A percentile compares a stretch with the other conserved stretches of the same genome.
phyloP scores from a whole-genome alignment of 1,140 invertebrate genomes.

The Drosophila simulans region DNA sequence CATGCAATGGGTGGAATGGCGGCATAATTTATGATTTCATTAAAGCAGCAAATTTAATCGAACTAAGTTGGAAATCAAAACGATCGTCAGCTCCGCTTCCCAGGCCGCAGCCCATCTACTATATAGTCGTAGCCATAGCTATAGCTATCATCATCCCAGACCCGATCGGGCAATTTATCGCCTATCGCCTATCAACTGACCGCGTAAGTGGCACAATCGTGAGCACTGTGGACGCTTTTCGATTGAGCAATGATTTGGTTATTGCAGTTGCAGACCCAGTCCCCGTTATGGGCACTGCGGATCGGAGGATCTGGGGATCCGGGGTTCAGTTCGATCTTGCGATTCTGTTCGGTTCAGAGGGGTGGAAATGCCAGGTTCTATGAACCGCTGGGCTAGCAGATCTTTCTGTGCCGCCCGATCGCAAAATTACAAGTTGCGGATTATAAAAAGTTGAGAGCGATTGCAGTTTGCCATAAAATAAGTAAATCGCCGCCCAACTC shows the following conservation, averaged over 20 bases:
- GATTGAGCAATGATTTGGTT: conserved; percentile 76
- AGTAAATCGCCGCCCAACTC: conserved; percentile 77
- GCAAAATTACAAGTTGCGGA: conserved; percentile 54
- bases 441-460: conserved; percentile 51
- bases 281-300: conserved; percentile 10
- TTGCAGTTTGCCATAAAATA: conserved; percentile 69
- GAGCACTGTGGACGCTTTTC: conserved; percentile 70
- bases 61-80: conserved; percentile 59
- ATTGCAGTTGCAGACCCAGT: conserved; percentile 20
- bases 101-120: conserved; percentile 45
- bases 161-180: conserved; percentile 53
- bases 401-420: not conserved
- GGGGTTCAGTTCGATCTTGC: not conserved
- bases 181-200: conserved; percentile 61
- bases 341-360: conserved; percentile 2
- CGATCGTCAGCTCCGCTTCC: conserved; percentile 46
- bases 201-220: conserved; percentile 80
- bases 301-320: not conserved
- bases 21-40: conserved; percentile 80
- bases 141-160: conserved; percentile 38
- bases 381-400: no score
- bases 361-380: conserved; percentile 38
- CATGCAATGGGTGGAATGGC: conserved; percentile 42
- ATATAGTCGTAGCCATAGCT: conserved; percentile 19
- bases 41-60: conserved; percentile 80